Conservation (phyloP, 2,113 vertebrate genomes). For the Hyperopisus bebe region DNA sequence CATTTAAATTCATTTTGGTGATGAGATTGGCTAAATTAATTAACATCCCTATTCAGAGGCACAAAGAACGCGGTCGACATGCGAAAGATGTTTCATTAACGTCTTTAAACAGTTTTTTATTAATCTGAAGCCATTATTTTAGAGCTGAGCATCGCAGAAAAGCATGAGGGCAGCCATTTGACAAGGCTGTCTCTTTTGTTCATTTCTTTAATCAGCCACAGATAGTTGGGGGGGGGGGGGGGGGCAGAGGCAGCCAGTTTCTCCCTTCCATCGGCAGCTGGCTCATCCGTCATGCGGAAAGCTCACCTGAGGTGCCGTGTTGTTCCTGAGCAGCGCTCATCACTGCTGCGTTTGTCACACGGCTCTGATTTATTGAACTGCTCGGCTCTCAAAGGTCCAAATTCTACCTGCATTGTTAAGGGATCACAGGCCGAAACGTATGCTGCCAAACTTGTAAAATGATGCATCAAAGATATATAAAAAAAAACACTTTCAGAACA, state of each 20-base stretch:
- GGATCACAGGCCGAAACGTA: slow-evolving; percentile 38
- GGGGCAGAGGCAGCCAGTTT: slow-evolving; percentile 27
- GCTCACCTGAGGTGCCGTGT: slow-evolving; percentile 29
- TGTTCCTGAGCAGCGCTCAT: neutral
- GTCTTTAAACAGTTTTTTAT: slow-evolving; percentile 23
- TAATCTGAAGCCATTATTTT: slow-evolving; percentile 14
- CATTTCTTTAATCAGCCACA: neutral
- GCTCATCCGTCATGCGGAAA: slow-evolving; percentile 41
- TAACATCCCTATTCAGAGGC: slow-evolving; percentile 34
- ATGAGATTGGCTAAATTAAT: slow-evolving; percentile 42
- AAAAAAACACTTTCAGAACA: neutral
- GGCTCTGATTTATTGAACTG: slow-evolving; percentile 57
- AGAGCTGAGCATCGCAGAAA: neutral
- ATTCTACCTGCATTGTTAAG: slow-evolving; percentile 43
- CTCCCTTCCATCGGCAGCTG: slow-evolving; percentile 30
- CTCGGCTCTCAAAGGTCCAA: slow-evolving; percentile 46
- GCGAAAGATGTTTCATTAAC: slow-evolving; percentile 12
- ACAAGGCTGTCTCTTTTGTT: neutral
- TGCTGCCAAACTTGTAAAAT: slow-evolving; percentile 32
- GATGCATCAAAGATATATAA: slow-evolving; percentile 36
- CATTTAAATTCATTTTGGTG: slow-evolving; percentile 40
- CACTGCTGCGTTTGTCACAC: slow-evolving; percentile 27
- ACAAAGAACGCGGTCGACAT: neutral
- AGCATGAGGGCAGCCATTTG: neutral
- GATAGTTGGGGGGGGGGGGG: neutral